Conservation (phyloP, 2,113 vertebrate species). For the Himantopus leucocephalus region DNA sequence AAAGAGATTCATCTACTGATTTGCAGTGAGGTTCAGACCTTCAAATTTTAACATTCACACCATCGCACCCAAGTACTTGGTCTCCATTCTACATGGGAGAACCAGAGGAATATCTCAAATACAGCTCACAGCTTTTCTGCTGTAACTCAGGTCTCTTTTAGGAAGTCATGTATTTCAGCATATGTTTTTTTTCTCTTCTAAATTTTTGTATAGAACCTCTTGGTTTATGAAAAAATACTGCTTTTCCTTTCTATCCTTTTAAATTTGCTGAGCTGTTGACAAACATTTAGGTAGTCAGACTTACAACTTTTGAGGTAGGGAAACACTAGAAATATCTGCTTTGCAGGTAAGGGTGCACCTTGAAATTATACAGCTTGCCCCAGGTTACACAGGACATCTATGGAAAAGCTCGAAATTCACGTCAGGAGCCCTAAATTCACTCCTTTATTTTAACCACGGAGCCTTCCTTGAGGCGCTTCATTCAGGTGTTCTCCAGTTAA, state of each 20-base stretch:
- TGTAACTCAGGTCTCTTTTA: not conserved
- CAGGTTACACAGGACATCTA: not conserved
- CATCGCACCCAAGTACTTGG: not conserved
- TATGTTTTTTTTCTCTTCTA: not conserved
- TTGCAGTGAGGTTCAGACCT: not conserved
- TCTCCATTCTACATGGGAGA: not conserved
- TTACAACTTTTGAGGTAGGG: not conserved
- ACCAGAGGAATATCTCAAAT: not conserved
- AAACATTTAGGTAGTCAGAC: not conserved
- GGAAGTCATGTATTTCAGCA: fast-evolving
- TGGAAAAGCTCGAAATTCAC: not conserved
- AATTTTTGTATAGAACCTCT: not conserved
- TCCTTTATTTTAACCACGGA: not conserved
- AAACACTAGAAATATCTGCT: not conserved
- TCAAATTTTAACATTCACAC: not conserved
- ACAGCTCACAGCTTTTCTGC: not conserved
- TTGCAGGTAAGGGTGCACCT: not conserved
- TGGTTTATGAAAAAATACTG: not conserved
- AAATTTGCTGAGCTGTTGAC: not conserved
- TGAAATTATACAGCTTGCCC: not conserved
- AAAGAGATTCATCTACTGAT: not conserved
- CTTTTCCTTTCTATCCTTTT: not conserved
- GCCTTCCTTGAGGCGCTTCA: not conserved
- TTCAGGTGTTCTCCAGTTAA: not conserved
- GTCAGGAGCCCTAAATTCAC: not conserved